Percentiles rank a stretch among this genome's conserved stretches.
Conservation (phyloP, 2,888 invertebrate species). For the Frankliniella intonsa region DNA sequence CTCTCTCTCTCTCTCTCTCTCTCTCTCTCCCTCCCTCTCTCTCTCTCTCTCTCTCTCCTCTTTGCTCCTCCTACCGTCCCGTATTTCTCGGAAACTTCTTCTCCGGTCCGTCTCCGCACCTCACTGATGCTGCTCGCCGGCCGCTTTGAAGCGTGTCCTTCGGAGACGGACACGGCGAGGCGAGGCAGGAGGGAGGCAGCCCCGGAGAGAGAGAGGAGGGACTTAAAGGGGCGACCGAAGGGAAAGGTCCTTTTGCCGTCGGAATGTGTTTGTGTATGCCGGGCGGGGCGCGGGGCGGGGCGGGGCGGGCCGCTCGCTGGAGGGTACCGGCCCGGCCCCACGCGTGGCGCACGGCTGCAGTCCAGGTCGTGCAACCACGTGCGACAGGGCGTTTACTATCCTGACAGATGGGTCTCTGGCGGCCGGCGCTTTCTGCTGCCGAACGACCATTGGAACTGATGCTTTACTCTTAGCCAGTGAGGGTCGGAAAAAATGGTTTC, state of each 20-base stretch:
- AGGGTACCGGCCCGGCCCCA: too few relatives aligned
- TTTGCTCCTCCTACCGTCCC: background rate
- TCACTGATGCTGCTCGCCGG: background rate
- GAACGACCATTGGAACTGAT: too few relatives aligned
- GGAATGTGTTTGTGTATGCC: too few relatives aligned
- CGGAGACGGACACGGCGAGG: background rate
- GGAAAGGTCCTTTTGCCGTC: background rate
- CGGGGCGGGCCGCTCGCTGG: too few relatives aligned
- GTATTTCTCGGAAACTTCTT: constrained; percentile 2
- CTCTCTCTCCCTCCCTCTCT: constrained; percentile 16
- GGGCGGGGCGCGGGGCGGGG: too few relatives aligned
- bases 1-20: constrained; percentile 11
- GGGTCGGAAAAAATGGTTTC: too few relatives aligned
- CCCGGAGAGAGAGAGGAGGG: background rate
- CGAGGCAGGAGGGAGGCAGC: background rate
- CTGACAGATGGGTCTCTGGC: too few relatives aligned
- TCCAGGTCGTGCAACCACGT: too few relatives aligned
- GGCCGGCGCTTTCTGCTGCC: too few relatives aligned
- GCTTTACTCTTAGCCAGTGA: too few relatives aligned
- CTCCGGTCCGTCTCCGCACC: background rate
- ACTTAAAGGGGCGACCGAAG: background rate
- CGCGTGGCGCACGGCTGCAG: too few relatives aligned
- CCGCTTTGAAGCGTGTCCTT: constrained; percentile 11
- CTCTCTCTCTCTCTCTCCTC: constrained; percentile 7
- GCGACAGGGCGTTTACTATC: too few relatives aligned